Conservation (phyloP, 2,888 invertebrate genomes). For the Cylindroiulus punctatus region DNA sequence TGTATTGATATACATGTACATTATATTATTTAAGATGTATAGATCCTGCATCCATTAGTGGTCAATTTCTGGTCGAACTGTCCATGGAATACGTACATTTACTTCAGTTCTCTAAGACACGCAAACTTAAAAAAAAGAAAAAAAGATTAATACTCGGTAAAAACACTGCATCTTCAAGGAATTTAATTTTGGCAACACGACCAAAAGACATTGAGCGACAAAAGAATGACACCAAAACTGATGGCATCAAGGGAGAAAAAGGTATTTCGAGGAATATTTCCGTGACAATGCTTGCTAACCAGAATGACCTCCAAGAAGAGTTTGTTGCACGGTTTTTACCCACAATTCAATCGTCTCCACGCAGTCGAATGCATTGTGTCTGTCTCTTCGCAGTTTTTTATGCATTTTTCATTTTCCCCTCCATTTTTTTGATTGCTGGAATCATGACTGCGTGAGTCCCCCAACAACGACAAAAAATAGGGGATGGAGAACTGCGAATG, state of each 20-base stretch:
- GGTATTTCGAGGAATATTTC: neutral
- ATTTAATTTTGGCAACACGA: neutral
- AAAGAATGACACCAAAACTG: neutral
- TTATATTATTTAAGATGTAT: no score
- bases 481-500: neutral
- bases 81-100: no score
- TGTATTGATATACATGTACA: no score
- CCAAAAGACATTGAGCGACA: neutral
- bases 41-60: no score
- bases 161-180: neutral
- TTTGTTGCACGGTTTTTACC: slow-evolving; percentile 14
- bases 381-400: neutral
- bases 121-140: neutral
- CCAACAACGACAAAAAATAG: neutral
- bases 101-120: no score
- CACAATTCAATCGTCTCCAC: neutral
- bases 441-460: neutral
- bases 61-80: no score
- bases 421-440: slow-evolving; percentile 32
- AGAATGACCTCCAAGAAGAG: neutral
- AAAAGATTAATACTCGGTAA: neutral
- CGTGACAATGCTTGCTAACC: neutral
- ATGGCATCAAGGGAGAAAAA: neutral
- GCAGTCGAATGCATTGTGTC: neutral
- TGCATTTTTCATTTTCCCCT: slow-evolving; percentile 42